These are phyloP conservation scores for Tuberolachnus salignus DNA, from an alignment of 2,888 invertebrate genomes.

Conservation along the genomic window DNA sequence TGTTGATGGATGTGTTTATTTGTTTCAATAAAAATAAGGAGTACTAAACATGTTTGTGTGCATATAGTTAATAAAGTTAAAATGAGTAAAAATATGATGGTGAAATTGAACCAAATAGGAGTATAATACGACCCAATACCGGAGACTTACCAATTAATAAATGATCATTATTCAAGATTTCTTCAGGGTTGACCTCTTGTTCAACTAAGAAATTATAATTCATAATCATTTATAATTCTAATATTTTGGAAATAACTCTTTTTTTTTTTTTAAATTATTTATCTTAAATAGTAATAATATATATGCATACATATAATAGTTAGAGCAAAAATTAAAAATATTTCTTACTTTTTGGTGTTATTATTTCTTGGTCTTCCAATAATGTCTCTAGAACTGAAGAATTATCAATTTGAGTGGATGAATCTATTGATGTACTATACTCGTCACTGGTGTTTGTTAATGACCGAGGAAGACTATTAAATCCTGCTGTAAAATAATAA, in stretches of 20 bases:
- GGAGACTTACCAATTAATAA: conserved; percentile 50
- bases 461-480: conserved; percentile 42
- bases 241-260: conserved; percentile 15
- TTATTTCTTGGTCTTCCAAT: conserved; percentile 42
- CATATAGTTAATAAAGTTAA: conserved; percentile 22
- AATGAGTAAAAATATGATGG: conserved; percentile 46
- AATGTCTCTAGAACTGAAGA: conserved; percentile 44
- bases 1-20: neutral
- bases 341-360: conserved; percentile 46
- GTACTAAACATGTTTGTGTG: neutral
- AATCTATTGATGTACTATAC: conserved; percentile 40
- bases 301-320: neutral
- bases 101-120: conserved; percentile 38
- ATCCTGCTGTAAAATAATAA: conserved; percentile 28
- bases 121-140: conserved; percentile 38
- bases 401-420: conserved; percentile 37
- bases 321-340: neutral
- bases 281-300: conserved; percentile 8
- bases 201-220: conserved; percentile 55
- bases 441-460: conserved; percentile 43
- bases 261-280: neutral
- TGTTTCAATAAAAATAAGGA: neutral
- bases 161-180: conserved; percentile 38
- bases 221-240: conserved; percentile 32
- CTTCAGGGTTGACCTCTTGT: conserved; percentile 48